Base-by-base conservation (phyloP, 2,113 vertebrate genomes). In the Syngnathus typhle region DNA sequence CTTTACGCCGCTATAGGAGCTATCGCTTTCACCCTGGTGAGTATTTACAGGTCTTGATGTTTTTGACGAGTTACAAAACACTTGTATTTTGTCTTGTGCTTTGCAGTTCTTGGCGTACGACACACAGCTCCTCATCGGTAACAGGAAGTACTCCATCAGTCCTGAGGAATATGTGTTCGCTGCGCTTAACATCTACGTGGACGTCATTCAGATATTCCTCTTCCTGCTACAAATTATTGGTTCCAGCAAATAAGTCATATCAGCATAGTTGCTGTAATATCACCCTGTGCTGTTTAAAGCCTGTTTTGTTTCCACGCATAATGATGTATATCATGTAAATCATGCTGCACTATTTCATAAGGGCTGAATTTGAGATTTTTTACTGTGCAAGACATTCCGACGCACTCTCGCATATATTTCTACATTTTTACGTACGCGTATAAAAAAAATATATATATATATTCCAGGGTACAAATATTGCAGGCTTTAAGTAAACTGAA, bases 141-240 rank as follows among this genome's bases (percentile, higher is more conserved):
- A 99, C 89, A 88, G 96, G 82, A 97, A 96, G 83, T 84, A 97
- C 72, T 91, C 94, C 1, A 93, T 98, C 82, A 92, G 90, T 65
- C 93, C 94, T 0, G 97, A 99, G 82, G 96, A 99, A 58, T 98
- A 99, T 0, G 64, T 99, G 69, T 98, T 93, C 0, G 97, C 93
- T 0, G 96, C 97, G 1, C 90, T 99, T 67, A 92, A 93, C 71
- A 92, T 99, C 86, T 99, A 99, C 73, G 93, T 94, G 0, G 95
- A 99, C 76, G 94, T 99, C 5, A 4, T 97, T 75, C 93, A 98
- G 84, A 98, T 98, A 85, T 99, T 99, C 82, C 85, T 94, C 32
- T 94, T 94, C 84, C 84, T 98, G 67, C 85, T 98, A 83, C 95
- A 98, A 78, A 85, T 99, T 0, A 81, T 98, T 1, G 96, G 96